Conservation (phyloP, 2,113 vertebrate species). For the Vulpes ferrilata region DNA sequence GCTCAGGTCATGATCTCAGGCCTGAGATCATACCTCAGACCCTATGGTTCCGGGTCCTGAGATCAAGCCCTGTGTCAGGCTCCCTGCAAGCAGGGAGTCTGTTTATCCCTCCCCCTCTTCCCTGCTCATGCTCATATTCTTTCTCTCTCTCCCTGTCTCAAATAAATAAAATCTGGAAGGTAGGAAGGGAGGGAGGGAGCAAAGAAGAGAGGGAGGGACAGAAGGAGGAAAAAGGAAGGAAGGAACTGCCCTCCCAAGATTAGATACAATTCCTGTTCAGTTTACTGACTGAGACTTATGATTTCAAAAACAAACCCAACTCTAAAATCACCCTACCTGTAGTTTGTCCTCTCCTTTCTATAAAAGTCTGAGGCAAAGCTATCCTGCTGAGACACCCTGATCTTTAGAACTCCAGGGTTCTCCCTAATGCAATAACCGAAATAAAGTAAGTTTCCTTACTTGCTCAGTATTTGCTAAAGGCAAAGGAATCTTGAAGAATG, state of each 20-base stretch:
- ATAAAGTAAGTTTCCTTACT: slow-evolving; percentile 17
- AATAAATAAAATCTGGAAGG: background rate
- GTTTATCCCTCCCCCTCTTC: background rate
- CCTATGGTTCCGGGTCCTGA: too few species aligned
- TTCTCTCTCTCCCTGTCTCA: background rate
- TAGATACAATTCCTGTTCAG: background rate
- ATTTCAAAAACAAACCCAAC: background rate
- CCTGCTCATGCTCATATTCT: background rate
- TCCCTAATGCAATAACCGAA: background rate
- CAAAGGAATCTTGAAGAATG: background rate
- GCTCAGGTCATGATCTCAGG: background rate
- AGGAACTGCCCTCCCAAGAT: background rate
- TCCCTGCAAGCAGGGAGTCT: background rate
- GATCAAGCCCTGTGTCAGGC: background rate
- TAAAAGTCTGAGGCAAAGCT: background rate
- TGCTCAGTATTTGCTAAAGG: background rate
- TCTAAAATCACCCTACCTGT: background rate
- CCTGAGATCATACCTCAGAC: background rate
- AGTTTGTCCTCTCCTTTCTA: background rate
- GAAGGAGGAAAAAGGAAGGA: background rate
- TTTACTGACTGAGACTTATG: background rate
- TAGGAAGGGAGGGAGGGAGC: too few species aligned
- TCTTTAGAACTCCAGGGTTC: background rate
- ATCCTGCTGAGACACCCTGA: background rate
- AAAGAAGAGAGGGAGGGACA: too few species aligned